Conservation (phyloP, 2,113 vertebrate genomes). For the Ptilonorhynchus violaceus region DNA sequence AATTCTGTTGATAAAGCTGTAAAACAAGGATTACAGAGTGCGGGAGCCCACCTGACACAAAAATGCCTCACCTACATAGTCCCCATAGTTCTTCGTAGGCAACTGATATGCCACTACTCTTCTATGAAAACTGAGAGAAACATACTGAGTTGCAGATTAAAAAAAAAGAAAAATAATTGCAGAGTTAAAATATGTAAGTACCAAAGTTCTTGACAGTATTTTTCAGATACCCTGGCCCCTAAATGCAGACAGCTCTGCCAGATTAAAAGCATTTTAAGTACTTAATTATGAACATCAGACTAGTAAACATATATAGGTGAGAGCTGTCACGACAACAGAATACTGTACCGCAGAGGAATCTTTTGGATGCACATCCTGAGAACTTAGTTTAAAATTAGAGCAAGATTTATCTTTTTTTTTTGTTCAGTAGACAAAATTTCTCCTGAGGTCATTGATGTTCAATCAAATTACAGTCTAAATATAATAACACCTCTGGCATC, state of each 20-base stretch:
- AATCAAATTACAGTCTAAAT: neutral
- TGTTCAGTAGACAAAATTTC: neutral
- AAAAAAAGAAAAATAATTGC: neutral
- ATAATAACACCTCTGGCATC: neutral
- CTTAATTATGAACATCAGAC: neutral
- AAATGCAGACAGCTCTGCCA: neutral
- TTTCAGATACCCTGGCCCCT: neutral
- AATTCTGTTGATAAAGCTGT: neutral
- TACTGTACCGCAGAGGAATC: neutral
- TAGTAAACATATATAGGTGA: neutral
- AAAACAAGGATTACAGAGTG: neutral
- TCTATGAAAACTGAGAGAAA: neutral
- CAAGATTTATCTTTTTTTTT: neutral
- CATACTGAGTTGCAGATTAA: neutral
- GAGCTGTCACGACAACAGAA: neutral
- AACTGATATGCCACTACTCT: neutral
- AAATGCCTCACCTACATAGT: neutral
- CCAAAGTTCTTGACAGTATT: neutral
- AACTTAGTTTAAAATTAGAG: neutral
- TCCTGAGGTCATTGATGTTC: neutral
- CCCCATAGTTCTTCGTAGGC: neutral
- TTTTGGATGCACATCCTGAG: neutral
- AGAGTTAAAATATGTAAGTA: neutral
- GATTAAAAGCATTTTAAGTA: neutral
- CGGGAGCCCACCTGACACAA: neutral